phyloP scores from a whole-genome alignment of 2,113 vertebrate genomes.

The Stigmatopora argus region DNA sequence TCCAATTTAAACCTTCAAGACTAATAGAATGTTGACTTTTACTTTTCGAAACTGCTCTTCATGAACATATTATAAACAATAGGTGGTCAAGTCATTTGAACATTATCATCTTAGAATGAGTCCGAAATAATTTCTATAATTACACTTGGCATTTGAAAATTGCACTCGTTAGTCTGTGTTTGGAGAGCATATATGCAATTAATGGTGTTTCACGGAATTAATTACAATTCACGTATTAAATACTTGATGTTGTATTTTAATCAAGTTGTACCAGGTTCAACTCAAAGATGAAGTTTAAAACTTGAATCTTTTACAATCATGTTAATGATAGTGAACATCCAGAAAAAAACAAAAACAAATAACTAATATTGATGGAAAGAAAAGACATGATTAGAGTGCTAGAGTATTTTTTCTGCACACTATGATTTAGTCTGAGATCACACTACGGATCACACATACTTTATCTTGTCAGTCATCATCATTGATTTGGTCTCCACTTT shows the following conservation, averaged over 20 bases:
- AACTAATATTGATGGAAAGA: conserved; percentile 20
- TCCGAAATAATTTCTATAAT: neutral
- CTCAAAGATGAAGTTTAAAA: neutral
- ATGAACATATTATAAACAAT: neutral
- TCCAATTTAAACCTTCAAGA: no score
- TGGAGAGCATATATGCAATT: neutral
- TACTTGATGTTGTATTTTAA: neutral
- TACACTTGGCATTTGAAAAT: neutral
- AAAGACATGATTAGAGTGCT: conserved; percentile 26
- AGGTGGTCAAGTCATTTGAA: neutral
- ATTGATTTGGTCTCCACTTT: conserved; percentile 69
- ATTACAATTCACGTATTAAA: neutral
- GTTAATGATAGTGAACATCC: conserved; percentile 16
- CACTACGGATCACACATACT: conserved; percentile 45
- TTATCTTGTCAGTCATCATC: conserved; percentile 59
- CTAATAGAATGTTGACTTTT: no score
- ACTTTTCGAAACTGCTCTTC: no score
- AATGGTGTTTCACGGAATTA: neutral
- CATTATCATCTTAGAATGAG: neutral
- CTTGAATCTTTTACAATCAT: neutral
- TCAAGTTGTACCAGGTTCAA: neutral
- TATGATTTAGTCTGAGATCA: conserved; percentile 54
- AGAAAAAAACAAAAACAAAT: conserved; percentile 19
- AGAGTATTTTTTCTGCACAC: conserved; percentile 46
- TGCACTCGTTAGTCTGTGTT: neutral